Percentiles rank a stretch among this genome's conserved stretches.
Evolutionary conservation across 92 coral and sea anemone species (phyloP).

Genomic region (Parazoanthus darwini): DNA sequence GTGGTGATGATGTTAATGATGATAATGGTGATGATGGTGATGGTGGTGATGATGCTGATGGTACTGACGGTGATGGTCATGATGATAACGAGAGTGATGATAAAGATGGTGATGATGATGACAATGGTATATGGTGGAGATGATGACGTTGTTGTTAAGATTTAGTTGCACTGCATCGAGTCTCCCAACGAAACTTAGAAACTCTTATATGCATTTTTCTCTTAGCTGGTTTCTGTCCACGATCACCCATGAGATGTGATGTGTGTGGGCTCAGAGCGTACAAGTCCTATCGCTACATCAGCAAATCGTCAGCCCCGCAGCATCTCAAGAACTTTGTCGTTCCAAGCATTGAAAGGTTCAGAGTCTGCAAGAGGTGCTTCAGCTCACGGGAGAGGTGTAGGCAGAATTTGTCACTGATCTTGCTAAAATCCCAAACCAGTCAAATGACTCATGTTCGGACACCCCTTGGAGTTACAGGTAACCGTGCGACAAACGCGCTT

Average conservation of each 20-base stretch:
- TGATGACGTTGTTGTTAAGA: neutral
- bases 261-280: conserved; percentile 90
- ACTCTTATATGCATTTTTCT: neutral
- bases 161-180: neutral
- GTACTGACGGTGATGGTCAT: no score
- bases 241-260: conserved; percentile 82
- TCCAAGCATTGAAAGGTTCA: conserved; percentile 74
- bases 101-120: no score
- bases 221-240: conserved; percentile 9
- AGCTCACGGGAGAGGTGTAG: conserved; percentile 92
- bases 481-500: conserved; percentile 76
- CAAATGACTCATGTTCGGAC: conserved; percentile 83
- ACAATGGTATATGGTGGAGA: neutral
- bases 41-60: no score
- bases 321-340: conserved; percentile 84
- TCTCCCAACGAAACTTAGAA: neutral
- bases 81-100: no score
- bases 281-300: conserved; percentile 93
- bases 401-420: conserved; percentile 86
- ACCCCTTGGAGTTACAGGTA: conserved; percentile 90
- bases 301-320: conserved; percentile 77
- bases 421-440: conserved; percentile 78
- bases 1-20: no score
- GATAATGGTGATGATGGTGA: no score
- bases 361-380: conserved; percentile 93